A percentile compares a stretch with the other conserved stretches of the same genome.
phyloP scores from a whole-genome alignment of 1,140 invertebrate genomes.

The Bathynomus jamesi region DNA sequence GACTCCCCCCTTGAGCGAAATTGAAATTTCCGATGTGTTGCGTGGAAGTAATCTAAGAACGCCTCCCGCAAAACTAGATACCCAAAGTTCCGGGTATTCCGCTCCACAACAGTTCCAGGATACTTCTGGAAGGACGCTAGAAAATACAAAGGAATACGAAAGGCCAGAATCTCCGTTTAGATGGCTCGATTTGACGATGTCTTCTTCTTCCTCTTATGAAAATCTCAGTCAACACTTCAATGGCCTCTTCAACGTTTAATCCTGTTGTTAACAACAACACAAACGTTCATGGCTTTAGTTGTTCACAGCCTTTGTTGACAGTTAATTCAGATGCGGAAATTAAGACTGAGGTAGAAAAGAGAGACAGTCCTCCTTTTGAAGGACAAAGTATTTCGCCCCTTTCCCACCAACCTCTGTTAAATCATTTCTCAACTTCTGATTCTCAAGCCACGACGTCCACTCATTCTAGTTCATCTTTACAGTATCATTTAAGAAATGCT shows the following conservation, averaged over 20 bases:
- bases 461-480: not conserved
- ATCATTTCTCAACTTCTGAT: not conserved
- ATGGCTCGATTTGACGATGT: not conserved
- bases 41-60: not conserved
- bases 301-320: too few species aligned
- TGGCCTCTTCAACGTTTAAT: too few species aligned
- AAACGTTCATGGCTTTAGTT: too few species aligned
- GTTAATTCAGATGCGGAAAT: not conserved
- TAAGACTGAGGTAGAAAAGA: not conserved
- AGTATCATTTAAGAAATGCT: not conserved
- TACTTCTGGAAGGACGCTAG: not conserved
- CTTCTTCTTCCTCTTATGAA: too few species aligned
- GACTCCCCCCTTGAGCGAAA: not conserved
- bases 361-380: not conserved
- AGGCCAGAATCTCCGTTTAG: not conserved
- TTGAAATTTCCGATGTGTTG: not conserved
- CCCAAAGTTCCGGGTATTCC: not conserved
- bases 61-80: not conserved
- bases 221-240: too few species aligned
- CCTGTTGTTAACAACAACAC: too few species aligned
- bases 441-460: not conserved
- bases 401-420: not conserved
- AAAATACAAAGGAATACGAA: not conserved
- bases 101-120: not conserved
- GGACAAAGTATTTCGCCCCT: not conserved